These are phyloP conservation scores for Mustelus asterias DNA, from an alignment of 2,113 vertebrate species.

Conservation along the genomic window DNA sequence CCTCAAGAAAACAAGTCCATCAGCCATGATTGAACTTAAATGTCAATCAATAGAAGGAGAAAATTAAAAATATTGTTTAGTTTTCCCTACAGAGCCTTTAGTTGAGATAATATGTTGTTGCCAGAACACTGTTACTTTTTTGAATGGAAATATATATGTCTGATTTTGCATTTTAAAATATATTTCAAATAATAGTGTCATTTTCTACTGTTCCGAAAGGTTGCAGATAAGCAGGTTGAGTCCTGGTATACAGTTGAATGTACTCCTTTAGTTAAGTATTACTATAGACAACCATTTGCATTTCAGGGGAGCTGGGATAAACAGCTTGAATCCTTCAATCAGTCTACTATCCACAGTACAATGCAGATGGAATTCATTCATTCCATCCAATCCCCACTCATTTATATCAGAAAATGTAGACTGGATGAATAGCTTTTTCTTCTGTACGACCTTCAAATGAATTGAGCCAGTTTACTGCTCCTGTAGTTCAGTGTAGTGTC, in stretches of 20 bases:
- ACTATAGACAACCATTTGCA: not conserved
- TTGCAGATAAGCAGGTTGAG: not conserved
- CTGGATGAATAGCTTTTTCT: not conserved
- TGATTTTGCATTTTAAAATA: not conserved
- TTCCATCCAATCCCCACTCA: not conserved
- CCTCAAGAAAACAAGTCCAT: not conserved
- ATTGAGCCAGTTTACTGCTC: not conserved
- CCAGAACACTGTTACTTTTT: not conserved
- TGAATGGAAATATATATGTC: not conserved
- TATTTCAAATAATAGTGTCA: not conserved
- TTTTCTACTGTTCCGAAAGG: not conserved
- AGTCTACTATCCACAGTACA: not conserved
- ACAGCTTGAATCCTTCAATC: not conserved
- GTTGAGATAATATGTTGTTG: not conserved
- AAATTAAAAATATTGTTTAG: not conserved
- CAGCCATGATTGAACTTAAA: not conserved
- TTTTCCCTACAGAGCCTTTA: not conserved
- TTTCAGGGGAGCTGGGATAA: not conserved
- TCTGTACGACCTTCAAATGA: not conserved
- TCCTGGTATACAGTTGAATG: not conserved
- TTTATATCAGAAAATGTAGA: slow-evolving; percentile 8
- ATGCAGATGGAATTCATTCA: not conserved
- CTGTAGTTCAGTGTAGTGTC: not conserved
- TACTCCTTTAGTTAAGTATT: not conserved
- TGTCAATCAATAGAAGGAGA: not conserved